Base-by-base conservation (phyloP, 2,888 invertebrate genomes). In the Punctoribates punctum region DNA sequence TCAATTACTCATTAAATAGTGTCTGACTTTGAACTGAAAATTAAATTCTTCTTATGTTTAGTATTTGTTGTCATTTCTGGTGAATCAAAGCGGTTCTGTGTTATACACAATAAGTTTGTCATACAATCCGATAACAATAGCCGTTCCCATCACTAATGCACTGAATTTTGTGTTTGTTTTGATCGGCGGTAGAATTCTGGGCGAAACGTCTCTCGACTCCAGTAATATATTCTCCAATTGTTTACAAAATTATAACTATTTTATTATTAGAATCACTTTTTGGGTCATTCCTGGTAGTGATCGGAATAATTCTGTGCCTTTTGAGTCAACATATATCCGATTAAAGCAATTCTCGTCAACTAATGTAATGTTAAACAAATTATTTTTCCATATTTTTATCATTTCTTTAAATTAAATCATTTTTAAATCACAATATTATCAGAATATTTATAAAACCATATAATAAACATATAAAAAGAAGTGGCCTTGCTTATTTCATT, bases 101-200 rank as follows among this genome's bases (percentile, higher is more conserved):
- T 42, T 75, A 13, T 75, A 75, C 60, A 73, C 75, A 11, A 38
- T 25, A 25, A 72, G 72, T n/a, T 27, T 75, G 20, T 46, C 72
- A 0, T 75, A 75, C 72, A 75, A 73, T 72, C 75, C 75, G n/a
- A 75, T 75, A 25, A 75, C 48, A n/a, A 51, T 75, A 23, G 60
- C 75, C 0, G 75, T 75, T 34, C 75, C 75, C 23, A 27, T 75
- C n/a, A 75, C 72, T 46, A 75, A 75, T 60, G 70, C 75, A 13
- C 15, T 75, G 8, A 75, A 75, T 60, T 73, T 75, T 23, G 72
- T 54, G 9, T 38, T 73, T 20, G 62, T 75, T 23, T 0, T 75
- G 0, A 20, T 72, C 13, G 6, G 23, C 8, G 75, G 75, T 0
- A 27, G 54, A 38, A 27, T 62, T 38, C 29, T 51, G 46, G 75